Conservation (phyloP, 2,888 invertebrate species). For the Hyposoter dolosus region DNA sequence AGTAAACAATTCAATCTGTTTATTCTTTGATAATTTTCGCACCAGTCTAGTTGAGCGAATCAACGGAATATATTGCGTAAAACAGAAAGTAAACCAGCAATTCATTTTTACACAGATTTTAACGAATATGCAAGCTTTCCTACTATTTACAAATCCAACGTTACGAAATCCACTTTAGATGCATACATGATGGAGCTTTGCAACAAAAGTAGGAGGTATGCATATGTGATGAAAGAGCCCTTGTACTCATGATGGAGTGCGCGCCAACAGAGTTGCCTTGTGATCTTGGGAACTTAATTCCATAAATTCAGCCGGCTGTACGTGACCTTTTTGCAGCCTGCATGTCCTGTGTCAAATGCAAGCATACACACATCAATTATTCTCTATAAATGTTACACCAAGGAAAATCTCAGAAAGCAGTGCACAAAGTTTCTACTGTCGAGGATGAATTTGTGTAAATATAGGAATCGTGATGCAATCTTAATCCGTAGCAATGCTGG, state of each 20-base stretch:
- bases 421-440: neutral
- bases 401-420: slow-evolving; percentile 11
- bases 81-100: neutral
- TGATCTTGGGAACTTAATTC: slow-evolving; percentile 31
- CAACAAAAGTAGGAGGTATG: slow-evolving; percentile 20
- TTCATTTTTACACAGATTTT: neutral
- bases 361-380: slow-evolving; percentile 34
- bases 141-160: neutral
- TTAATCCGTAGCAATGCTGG: slow-evolving; percentile 55
- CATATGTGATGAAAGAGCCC: slow-evolving; percentile 27
- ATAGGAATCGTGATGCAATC: slow-evolving; percentile 55
- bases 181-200: neutral
- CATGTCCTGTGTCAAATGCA: neutral
- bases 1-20: slow-evolving; percentile 15
- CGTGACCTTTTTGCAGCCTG: neutral
- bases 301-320: slow-evolving; percentile 17
- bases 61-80: neutral
- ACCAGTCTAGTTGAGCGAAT: neutral
- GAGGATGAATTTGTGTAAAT: slow-evolving; percentile 21
- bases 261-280: slow-evolving; percentile 1
- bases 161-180: neutral
- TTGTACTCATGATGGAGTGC: slow-evolving; percentile 26
- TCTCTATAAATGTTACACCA: slow-evolving; percentile 49
- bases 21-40: neutral
- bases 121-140: neutral